Evolutionary conservation across 2,888 invertebrate species (phyloP), one percentile per base, ranked within the genome.

Genomic region (Emesis russula): DNA sequence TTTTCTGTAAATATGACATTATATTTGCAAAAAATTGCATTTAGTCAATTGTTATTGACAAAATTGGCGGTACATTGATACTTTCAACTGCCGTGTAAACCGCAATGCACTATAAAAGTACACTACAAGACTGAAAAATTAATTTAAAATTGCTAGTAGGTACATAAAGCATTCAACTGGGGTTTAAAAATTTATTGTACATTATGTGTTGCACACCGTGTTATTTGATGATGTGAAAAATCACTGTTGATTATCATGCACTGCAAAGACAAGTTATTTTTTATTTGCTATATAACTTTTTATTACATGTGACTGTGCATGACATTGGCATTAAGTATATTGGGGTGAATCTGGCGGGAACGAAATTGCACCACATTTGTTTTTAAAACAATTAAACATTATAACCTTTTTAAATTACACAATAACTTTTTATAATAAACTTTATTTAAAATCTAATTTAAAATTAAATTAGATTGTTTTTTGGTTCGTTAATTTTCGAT

Each of bases 21-120:
- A 81, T 74, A 58, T 33, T 71, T 63, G 58, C 81, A 79, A 74
- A n/a, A 70, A 70, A 33, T 33, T 15, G 13, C 1, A 25, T 31
- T 15, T 1, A 48, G 48, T 68, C 80, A 70, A 71, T 80, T 15
- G 44, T 80, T 70, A 53, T 31, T 83, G 83, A 92, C 83, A 92
- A 91, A 90, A 85, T 48, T 89, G 83, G 83, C 84, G 87, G 83
- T 83, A 68, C 89, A 75, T 83, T 18, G 58, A 44, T 77, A 66
- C 81, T 68, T 53, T 66, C 87, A 96, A 96, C 97, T 98, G 97
- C 98, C 98, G 97, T 95, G 96, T 98, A 98, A 96, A 95, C 97
- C 97, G 96, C 98, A 97, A 98, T 97, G 98, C 96, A 95, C 95
- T 97, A 97, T 98, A 97, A 97, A 97, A 97, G 97, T 93, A 92